Percentiles rank a stretch among this genome's conserved stretches.
These are phyloP conservation scores for Volucella inanis DNA, from an alignment of 2,888 invertebrate genomes.

Conservation along the genomic window DNA sequence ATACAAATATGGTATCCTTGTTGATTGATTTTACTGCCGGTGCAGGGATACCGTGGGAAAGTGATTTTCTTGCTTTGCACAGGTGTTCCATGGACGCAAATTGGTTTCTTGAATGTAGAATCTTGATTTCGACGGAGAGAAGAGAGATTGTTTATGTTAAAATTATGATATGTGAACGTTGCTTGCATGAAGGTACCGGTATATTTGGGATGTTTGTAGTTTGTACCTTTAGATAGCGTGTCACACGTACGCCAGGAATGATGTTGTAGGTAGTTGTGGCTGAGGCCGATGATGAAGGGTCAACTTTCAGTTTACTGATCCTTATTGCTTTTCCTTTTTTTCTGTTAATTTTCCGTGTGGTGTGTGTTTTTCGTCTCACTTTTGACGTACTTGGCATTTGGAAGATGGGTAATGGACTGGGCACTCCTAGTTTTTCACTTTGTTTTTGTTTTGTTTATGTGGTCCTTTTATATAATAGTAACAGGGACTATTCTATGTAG, in stretches of 20 bases:
- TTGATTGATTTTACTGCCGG: constrained; percentile 65
- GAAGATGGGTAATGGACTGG: constrained; percentile 48
- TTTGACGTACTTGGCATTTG: constrained; percentile 68
- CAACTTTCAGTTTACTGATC: constrained; percentile 54
- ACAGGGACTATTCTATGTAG: constrained; percentile 13
- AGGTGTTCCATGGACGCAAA: constrained; percentile 49
- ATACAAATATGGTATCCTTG: constrained; percentile 73
- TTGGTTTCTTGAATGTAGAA: constrained; percentile 44
- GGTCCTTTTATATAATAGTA: constrained; percentile 32
- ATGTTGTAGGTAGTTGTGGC: constrained; percentile 46
- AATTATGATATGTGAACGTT: constrained; percentile 67
- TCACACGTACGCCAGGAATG: constrained; percentile 69
- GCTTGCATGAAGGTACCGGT: constrained; percentile 33
- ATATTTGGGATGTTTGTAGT: constrained; percentile 49
- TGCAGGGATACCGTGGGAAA: constrained; percentile 63
- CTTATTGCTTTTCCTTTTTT: constrained; percentile 47
- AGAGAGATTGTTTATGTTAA: constrained; percentile 58
- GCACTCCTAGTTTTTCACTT: constrained; percentile 25
- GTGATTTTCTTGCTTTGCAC: constrained; percentile 62
- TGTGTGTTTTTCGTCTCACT: constrained; percentile 60
- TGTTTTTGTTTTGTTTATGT: constrained; percentile 33
- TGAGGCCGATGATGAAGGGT: constrained; percentile 60
- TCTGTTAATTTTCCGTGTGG: constrained; percentile 32
- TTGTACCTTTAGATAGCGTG: constrained; percentile 61
- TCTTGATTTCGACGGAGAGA: background rate